Evolutionary conservation across 2,797 vertebrate species (phyloP).

Genomic region (Bufotes viridis): DNA sequence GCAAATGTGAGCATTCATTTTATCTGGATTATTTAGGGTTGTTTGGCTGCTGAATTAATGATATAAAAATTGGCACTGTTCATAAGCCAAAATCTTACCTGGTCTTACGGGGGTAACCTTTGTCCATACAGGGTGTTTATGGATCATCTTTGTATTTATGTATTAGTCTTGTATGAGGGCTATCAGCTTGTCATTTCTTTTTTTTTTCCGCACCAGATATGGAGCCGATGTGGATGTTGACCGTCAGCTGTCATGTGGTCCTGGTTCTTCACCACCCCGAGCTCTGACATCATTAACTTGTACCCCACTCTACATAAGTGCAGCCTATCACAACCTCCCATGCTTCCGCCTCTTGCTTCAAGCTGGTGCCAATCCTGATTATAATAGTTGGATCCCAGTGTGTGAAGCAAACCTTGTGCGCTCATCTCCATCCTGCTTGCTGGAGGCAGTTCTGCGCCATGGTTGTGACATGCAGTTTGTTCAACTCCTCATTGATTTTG

Average conservation of each 20-base stretch:
- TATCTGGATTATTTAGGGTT: too few species aligned
- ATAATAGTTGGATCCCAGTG: conserved; percentile 88
- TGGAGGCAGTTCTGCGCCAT: conserved; percentile 89
- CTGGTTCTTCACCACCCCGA: conserved; percentile 76
- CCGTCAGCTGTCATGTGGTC: conserved; percentile 79
- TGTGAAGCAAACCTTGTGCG: conserved; percentile 80
- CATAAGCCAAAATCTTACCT: too few species aligned
- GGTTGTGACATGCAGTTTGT: conserved; percentile 88
- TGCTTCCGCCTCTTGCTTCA: conserved; percentile 89
- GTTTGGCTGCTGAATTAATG: too few species aligned
- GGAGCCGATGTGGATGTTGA: conserved; percentile 91
- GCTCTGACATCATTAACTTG: conserved; percentile 89
- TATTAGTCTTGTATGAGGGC: neutral
- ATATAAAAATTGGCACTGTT: too few species aligned
- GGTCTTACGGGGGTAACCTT: too few species aligned
- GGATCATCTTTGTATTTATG: neutral
- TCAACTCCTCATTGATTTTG: conserved; percentile 87
- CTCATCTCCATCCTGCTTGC: conserved; percentile 86
- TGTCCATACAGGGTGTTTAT: neutral
- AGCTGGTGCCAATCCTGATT: conserved; percentile 91
- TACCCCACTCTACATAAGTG: conserved; percentile 93
- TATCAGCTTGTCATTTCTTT: neutral
- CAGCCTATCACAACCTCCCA: conserved; percentile 90
- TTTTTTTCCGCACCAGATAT: conserved; percentile 74
- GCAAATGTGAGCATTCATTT: too few species aligned